These are phyloP conservation scores for Ochlodes sylvanus DNA, from an alignment of 2,888 invertebrate genomes.

Conservation along the genomic window DNA sequence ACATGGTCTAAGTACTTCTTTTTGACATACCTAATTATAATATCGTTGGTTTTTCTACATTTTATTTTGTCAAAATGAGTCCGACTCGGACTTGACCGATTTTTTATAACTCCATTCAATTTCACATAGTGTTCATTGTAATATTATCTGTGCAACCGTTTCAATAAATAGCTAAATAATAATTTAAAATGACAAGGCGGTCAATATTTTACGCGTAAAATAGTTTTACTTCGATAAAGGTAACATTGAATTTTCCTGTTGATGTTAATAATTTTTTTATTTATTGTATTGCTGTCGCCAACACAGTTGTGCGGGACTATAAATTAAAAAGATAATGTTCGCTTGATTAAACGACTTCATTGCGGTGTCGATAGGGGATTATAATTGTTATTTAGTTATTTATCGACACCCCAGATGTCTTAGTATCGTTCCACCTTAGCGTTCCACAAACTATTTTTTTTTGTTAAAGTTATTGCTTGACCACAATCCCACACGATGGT, in stretches of 20 bases:
- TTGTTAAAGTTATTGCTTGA: too few relatives aligned
- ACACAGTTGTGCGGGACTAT: background rate
- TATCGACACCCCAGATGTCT: background rate
- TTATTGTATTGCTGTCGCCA: background rate
- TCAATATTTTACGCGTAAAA: slow-evolving; percentile 3
- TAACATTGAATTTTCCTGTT: slow-evolving; percentile 7
- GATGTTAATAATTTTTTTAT: background rate
- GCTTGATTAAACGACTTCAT: slow-evolving; percentile 1
- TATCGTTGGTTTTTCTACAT: too few relatives aligned
- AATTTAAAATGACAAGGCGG: background rate
- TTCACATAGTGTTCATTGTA: background rate
- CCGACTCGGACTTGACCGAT: too few relatives aligned
- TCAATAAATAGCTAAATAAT: slow-evolving; percentile 1
- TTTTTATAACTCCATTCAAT: background rate
- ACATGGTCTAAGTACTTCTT: too few relatives aligned
- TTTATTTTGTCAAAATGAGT: too few relatives aligned
- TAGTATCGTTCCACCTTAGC: too few relatives aligned
- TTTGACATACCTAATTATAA: too few relatives aligned
- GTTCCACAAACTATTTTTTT: too few relatives aligned
- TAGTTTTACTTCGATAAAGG: background rate
- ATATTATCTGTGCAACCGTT: background rate
- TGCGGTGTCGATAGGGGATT: background rate
- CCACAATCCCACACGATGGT: too few relatives aligned
- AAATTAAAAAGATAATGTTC: background rate
- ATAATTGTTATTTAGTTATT: background rate